These are phyloP conservation scores for Bradypodion ventrale DNA, from an alignment of 2,797 vertebrate species.

Conservation along the genomic window DNA sequence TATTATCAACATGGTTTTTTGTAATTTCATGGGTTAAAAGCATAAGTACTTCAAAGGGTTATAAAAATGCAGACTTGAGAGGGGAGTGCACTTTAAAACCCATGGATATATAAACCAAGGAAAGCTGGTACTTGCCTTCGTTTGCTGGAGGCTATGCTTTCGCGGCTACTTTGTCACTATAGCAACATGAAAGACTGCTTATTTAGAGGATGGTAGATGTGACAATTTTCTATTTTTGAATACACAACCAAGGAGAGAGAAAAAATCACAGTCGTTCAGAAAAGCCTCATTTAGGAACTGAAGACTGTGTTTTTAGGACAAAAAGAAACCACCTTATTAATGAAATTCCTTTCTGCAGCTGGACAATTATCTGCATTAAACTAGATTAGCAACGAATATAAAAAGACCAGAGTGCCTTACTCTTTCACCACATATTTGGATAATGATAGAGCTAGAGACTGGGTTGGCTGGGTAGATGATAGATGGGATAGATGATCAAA, in stretches of 20 bases:
- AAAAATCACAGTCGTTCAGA: constrained; percentile 43
- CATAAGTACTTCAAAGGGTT: constrained; percentile 44
- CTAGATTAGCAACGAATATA: constrained; percentile 45
- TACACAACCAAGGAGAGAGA: constrained; percentile 15
- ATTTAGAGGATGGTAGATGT: constrained; percentile 53
- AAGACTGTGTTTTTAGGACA: constrained; percentile 32
- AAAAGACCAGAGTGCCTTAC: constrained; percentile 18
- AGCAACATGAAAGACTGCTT: constrained; percentile 56
- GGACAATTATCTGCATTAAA: constrained; percentile 42
- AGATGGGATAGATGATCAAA: constrained; percentile 10
- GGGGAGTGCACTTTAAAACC: constrained; percentile 57
- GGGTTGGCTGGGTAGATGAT: constrained; percentile 27
- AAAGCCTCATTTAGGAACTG: constrained; percentile 42
- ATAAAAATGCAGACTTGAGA: constrained; percentile 47
- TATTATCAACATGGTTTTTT: not conserved
- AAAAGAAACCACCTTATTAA: constrained; percentile 12
- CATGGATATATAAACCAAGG: constrained; percentile 45
- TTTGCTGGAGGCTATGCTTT: constrained; percentile 47
- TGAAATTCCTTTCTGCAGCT: constrained; percentile 36
- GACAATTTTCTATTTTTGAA: constrained; percentile 61
- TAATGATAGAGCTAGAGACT: constrained; percentile 41
- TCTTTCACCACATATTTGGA: not conserved
- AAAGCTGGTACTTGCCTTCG: constrained; percentile 57
- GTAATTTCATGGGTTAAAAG: constrained; percentile 60
- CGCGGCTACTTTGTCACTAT: constrained; percentile 57